phyloP scores from a whole-genome alignment of 1,140 invertebrate species.

The Papilio glaucus region DNA sequence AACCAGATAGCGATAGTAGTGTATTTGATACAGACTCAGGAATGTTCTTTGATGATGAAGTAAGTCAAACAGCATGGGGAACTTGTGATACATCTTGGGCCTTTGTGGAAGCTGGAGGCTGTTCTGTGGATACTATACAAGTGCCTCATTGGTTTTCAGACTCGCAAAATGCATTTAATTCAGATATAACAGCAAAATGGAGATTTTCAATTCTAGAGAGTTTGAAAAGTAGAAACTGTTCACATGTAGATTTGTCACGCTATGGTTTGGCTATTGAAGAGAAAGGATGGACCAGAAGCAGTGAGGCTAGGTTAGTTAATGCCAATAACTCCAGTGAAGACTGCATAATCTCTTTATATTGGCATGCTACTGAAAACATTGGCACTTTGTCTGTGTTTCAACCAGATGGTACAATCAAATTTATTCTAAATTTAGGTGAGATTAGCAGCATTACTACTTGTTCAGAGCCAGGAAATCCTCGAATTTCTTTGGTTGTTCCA shows the following conservation, averaged over 20 bases:
- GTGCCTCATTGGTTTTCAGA: constrained; percentile 90
- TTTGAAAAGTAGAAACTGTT: constrained; percentile 85
- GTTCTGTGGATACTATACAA: constrained; percentile 87
- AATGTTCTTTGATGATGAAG: constrained; percentile 90
- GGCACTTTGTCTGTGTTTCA: constrained; percentile 91
- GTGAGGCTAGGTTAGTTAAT: constrained; percentile 88
- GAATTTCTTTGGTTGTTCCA: constrained; percentile 89
- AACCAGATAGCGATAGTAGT: constrained; percentile 91
- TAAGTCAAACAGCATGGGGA: constrained; percentile 87
- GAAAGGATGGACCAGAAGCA: constrained; percentile 92
- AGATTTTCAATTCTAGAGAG: constrained; percentile 88
- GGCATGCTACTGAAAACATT: constrained; percentile 86
- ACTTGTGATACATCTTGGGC: constrained; percentile 91
- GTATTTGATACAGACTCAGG: constrained; percentile 91
- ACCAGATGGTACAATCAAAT: constrained; percentile 89
- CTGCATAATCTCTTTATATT: constrained; percentile 92
- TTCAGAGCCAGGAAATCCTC: constrained; percentile 90
- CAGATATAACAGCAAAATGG: constrained; percentile 89
- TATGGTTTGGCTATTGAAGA: constrained; percentile 91
- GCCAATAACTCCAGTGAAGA: constrained; percentile 86
- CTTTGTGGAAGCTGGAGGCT: constrained; percentile 91
- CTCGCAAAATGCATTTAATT: constrained; percentile 83
- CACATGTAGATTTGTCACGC: constrained; percentile 82
- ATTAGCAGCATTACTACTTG: constrained; percentile 89
- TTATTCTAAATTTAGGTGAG: constrained; percentile 86